Evolutionary conservation across 2,113 vertebrate species (phyloP).

Genomic region (Microtus richardsoni): DNA sequence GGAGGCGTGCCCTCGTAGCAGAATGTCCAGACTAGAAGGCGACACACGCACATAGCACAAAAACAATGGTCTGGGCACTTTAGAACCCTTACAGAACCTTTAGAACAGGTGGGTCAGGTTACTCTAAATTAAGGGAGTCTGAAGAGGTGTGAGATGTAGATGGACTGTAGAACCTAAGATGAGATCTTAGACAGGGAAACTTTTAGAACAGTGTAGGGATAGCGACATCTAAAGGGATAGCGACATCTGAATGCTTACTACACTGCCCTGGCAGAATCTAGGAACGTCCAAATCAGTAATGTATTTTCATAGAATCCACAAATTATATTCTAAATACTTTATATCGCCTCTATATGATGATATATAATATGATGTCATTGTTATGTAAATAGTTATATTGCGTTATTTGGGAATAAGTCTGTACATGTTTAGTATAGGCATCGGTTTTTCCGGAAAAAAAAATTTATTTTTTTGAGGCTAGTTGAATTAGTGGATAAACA

Average conservation of each 20-base stretch:
- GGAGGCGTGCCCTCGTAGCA: neutral
- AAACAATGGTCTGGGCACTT: neutral
- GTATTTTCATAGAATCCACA: no score
- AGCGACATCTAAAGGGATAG: neutral
- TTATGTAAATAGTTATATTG: neutral
- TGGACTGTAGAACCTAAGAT: neutral
- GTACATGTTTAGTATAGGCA: neutral
- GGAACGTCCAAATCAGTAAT: neutral
- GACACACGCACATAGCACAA: neutral
- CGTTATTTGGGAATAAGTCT: neutral
- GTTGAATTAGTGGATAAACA: neutral
- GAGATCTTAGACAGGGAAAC: neutral
- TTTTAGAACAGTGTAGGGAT: neutral
- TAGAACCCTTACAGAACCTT: neutral
- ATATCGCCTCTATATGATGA: neutral
- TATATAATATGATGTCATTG: neutral
- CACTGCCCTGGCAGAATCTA: neutral
- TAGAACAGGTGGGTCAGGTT: neutral
- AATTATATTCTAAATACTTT: neutral
- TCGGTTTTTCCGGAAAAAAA: neutral
- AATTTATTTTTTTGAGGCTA: neutral
- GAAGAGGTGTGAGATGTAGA: neutral
- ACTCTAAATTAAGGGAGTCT: neutral
- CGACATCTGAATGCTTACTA: neutral
- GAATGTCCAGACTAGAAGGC: neutral